Conservation (phyloP, 2,113 vertebrate genomes). For the Calyptommatus sinebrachiatus region DNA sequence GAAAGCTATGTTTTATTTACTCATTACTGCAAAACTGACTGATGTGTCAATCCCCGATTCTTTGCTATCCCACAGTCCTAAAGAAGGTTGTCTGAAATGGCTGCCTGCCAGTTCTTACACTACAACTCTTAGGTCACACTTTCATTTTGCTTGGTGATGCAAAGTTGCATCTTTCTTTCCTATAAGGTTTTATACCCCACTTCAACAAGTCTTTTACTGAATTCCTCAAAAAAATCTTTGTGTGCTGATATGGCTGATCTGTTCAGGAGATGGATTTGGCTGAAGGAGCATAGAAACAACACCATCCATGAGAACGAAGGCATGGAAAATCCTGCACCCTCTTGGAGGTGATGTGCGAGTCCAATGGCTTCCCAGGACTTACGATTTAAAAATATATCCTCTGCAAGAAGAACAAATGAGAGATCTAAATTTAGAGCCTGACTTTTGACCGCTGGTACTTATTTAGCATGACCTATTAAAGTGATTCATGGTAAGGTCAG, state of each 20-base stretch:
- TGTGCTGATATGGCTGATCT: background rate
- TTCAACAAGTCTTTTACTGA: too few relatives aligned
- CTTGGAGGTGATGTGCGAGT: slow-evolving; percentile 33
- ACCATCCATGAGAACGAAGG: slow-evolving; percentile 28
- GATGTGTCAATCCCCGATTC: too few relatives aligned
- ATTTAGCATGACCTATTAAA: background rate
- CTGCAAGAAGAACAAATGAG: slow-evolving; percentile 46
- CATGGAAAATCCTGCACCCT: slow-evolving; percentile 55
- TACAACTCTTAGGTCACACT: slow-evolving; percentile 1
- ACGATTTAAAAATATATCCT: slow-evolving; percentile 59
- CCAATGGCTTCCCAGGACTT: slow-evolving; percentile 54
- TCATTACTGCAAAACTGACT: background rate
- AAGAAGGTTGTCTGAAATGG: too few relatives aligned
- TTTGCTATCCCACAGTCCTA: too few relatives aligned
- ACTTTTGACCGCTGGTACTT: fast-evolving
- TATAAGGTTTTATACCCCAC: too few relatives aligned
- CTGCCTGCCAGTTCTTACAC: too few relatives aligned
- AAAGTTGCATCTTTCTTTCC: slow-evolving; percentile 16
- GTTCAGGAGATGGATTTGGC: background rate
- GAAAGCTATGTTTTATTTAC: too few relatives aligned
- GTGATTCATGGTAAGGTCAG: slow-evolving; percentile 5
- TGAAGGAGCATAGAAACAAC: background rate
- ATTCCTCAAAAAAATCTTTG: background rate
- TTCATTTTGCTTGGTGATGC: background rate
- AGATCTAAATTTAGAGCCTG: slow-evolving; percentile 57